Base-by-base conservation (phyloP, 2,797 vertebrate species). In the Loris lydekkerianus region DNA sequence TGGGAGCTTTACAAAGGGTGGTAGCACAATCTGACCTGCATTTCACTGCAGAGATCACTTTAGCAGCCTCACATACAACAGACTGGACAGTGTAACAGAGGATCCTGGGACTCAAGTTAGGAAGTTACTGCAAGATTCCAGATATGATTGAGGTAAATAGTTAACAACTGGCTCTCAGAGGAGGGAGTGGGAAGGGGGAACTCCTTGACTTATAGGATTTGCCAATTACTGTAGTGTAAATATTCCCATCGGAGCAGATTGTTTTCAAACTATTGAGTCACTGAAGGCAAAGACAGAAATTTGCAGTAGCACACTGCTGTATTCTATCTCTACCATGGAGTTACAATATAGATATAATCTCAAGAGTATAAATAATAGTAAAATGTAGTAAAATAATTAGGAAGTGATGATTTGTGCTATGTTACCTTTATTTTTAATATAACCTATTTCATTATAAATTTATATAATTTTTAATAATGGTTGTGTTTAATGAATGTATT, bases 181-280 rank as follows among this genome's bases (percentile, higher is more conserved):
- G 27, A 18, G 5, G 21, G 72, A 21, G 14, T n/a, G 4, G 56
- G 0, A 34, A 29, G 25, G 20, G 20, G 7, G 15, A 23, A 75
- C 49, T 90, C 49, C 63, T 78, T 95, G 75, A 82, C 90, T 84
- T 90, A 34, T 10, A 92, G 21, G 20, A 80, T 86, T 95, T 88
- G 73, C 40, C 89, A 76, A 11, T 95, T 78, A 87, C 89, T 67
- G 8, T 94, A 56, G 77, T 94, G 4, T 89, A 88, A 95, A 76
- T 76, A 61, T 15, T 85, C 29, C 25, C 21, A 60, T 76, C 23
- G 75, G 60, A 89, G 40, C 49, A 56, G 27, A 56, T 53, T 65
- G 7, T 80, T 78, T 89, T 80, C 60, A 96, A 95, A 29, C 46
- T 63, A 61, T 56, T 5, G 31, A 93, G 31, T 90, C 60, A 89